These are phyloP conservation scores for Mythimna loreyi DNA, from an alignment of 2,888 invertebrate genomes.

Conservation along the genomic window DNA sequence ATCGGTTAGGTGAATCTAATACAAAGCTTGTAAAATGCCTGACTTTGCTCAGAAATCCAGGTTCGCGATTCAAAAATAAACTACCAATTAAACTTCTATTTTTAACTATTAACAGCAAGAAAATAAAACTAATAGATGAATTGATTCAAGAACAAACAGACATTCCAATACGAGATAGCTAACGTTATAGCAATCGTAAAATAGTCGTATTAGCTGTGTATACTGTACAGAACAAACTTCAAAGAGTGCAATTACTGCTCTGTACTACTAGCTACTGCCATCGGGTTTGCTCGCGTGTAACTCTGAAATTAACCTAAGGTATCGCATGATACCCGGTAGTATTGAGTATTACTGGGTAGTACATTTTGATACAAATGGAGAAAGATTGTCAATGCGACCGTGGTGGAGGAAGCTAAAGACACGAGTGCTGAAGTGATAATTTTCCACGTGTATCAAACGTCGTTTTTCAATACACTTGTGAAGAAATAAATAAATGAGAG, in stretches of 20 bases:
- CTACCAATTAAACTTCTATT: not conserved
- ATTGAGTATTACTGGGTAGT: no score
- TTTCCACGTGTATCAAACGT: no score
- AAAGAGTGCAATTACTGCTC: conserved; percentile 32
- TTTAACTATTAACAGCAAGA: conserved; percentile 19
- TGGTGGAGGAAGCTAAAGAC: no score
- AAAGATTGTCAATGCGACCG: no score
- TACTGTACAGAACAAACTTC: conserved; percentile 18
- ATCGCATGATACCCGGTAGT: no score
- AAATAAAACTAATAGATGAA: conserved; percentile 8
- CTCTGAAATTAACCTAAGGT: not conserved
- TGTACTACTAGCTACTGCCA: conserved; percentile 2
- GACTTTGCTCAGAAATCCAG: not conserved
- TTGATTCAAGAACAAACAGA: conserved; percentile 25
- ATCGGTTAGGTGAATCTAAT: no score
- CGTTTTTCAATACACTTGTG: no score
- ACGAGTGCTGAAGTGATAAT: no score
- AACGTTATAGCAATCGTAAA: conserved; percentile 11
- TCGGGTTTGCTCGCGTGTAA: not conserved
- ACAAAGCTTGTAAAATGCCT: no score
- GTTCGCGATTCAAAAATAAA: conserved; percentile 3
- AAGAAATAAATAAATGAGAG: no score
- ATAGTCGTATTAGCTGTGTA: not conserved
- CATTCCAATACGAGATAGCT: conserved; percentile 4
- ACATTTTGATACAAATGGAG: no score